These are phyloP conservation scores for Anastatus disparis DNA, from an alignment of 1,140 invertebrate species.

Conservation along the genomic window DNA sequence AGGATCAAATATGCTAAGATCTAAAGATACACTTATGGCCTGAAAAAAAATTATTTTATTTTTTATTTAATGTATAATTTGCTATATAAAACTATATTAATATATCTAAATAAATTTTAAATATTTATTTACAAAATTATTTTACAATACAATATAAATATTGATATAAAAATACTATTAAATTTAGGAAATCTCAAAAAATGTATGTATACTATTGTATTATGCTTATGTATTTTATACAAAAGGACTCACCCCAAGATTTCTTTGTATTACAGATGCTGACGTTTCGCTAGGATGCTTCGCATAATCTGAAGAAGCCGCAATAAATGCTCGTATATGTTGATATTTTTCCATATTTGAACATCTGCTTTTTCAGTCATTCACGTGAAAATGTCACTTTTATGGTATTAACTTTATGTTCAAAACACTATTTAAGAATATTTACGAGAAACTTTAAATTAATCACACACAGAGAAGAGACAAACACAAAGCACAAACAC, in stretches of 20 bases:
- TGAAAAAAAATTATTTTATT: slow-evolving; percentile 43
- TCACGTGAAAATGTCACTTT: too few relatives aligned
- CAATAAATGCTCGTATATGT: slow-evolving; percentile 63
- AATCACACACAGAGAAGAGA: too few relatives aligned
- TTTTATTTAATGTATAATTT: not conserved
- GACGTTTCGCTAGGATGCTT: slow-evolving; percentile 62
- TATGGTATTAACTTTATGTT: too few relatives aligned
- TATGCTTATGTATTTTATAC: not conserved
- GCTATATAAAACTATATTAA: not conserved
- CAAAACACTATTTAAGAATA: too few relatives aligned
- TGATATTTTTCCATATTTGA: slow-evolving; percentile 50
- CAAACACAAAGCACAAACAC: too few relatives aligned
- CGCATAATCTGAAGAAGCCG: slow-evolving; percentile 59
- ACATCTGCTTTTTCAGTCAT: too few relatives aligned
- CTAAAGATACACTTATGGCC: slow-evolving; percentile 65
- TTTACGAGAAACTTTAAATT: too few relatives aligned
- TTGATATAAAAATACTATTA: slow-evolving; percentile 2
- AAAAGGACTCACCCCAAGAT: slow-evolving; percentile 62
- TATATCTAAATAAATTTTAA: not conserved
- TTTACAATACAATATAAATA: not conserved
- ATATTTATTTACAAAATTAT: too few relatives aligned
- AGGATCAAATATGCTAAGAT: slow-evolving; percentile 69
- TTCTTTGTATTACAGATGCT: slow-evolving; percentile 62
- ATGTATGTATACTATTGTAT: not conserved
- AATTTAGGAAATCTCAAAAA: slow-evolving; percentile 23